Base-by-base conservation (phyloP, 1,140 invertebrate species). In the Sycobia sp. region DNA sequence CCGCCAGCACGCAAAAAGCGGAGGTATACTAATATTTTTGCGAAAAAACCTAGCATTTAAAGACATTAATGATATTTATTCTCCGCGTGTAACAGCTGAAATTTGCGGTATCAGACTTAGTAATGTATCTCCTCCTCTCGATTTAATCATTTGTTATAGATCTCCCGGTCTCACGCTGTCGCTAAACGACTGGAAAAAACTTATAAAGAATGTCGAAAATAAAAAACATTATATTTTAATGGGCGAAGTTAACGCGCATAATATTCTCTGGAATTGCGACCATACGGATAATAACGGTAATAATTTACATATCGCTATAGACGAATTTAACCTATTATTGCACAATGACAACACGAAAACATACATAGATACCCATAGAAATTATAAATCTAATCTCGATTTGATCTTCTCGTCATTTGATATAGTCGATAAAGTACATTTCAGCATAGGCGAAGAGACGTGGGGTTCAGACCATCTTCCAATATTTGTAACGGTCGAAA, bases 391-490 rank as follows among this genome's bases (percentile, higher is more conserved):
- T 4, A 49, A 49, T 49, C 4, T 66, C 4, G 64, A 66, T 38
- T 43, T 69, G 1, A 61, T 59, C 3, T 51, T 69, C n/a, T 18
- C 68, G 56, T 67, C 68, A 32, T 46, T 65, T 58, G 55, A 61
- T 55, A 62, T 71, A 51, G 36, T 39, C 39, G 32, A 64, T 49
- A 66, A 70, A 50, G 57, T 71, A 47, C 66, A 68, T 61, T 73
- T 71, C 70, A 62, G 69, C 27, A 62, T 67, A 9, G 29, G 69
- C 29, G 65, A 71, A 4, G 65, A 75, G 44, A 58, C 67, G 27
- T 69, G 71, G 68, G 68, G 69, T 18, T 75, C 71, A 58, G 72
- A 76, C 43, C 72, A 76, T 43, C 71, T 66, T 22, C 76, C 71
- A n/a, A 75, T 76, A 25, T 57, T 65, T 18, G 29, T 32, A 64